Evolutionary conservation across 2,797 vertebrate species (phyloP).

Genomic region (Pempheris klunzingeri): DNA sequence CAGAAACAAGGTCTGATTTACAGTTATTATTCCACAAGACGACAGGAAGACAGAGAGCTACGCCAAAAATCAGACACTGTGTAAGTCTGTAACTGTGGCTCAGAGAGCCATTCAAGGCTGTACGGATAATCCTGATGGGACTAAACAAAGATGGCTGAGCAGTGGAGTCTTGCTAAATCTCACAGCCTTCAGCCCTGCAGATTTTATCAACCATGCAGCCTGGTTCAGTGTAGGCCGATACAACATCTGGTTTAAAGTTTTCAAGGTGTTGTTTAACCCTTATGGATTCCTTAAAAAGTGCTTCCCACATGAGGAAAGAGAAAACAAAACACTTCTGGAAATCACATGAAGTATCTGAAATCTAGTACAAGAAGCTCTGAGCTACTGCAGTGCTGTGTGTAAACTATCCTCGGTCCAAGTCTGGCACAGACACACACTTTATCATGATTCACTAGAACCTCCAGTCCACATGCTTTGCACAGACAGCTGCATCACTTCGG

Average conservation of each 20-base stretch:
- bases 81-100: not conserved
- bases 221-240: not conserved
- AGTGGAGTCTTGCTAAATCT: conserved; percentile 11
- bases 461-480: not conserved
- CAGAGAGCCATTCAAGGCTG: not conserved
- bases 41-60: not conserved
- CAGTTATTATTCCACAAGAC: not conserved
- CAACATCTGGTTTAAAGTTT: not conserved
- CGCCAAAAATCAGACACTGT: not conserved
- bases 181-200: not conserved
- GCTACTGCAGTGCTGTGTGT: not conserved
- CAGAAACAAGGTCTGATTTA: not conserved
- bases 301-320: not conserved
- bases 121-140: not conserved
- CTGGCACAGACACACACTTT: not conserved
- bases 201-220: conserved; percentile 3
- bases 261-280: not conserved
- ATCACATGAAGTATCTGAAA: not conserved
- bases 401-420: not conserved
- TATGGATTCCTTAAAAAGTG: not conserved
- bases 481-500: conserved; percentile 17
- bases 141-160: conserved; percentile 1
- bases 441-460: not conserved
- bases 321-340: not conserved
- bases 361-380: not conserved